A percentile compares a stretch with the other conserved stretches of the same genome.
phyloP scores from a whole-genome alignment of 53 echinoderm and acorn worm genomes.

The Astropecten irregularis region DNA sequence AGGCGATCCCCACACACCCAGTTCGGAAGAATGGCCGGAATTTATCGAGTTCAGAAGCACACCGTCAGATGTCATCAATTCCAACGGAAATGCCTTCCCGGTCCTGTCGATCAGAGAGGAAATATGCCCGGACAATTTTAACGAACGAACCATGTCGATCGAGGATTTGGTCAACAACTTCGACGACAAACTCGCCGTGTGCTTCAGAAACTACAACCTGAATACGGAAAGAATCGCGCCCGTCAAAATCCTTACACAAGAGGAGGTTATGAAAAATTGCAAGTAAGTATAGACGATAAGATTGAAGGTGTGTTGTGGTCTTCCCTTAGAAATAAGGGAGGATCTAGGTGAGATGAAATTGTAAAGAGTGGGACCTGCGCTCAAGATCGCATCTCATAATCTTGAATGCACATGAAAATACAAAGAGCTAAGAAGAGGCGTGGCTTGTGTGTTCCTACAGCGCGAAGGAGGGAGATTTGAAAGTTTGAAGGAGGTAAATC shows the following conservation, averaged over 20 bases:
- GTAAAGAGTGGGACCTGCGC: too few relatives aligned
- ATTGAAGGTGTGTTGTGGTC: background rate
- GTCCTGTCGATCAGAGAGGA: slow-evolving; percentile 93
- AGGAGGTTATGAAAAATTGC: slow-evolving; percentile 99
- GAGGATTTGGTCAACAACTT: slow-evolving; percentile 99
- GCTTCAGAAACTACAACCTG: slow-evolving; percentile 95
- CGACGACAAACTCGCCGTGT: slow-evolving; percentile 95
- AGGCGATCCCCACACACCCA: slow-evolving; percentile 73
- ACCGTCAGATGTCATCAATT: slow-evolving; percentile 83
- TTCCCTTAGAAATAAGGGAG: background rate
- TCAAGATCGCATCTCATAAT: too few relatives aligned
- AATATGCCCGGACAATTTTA: slow-evolving; percentile 97
- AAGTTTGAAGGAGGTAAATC: too few relatives aligned
- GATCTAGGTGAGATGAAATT: too few relatives aligned
- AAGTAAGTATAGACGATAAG: slow-evolving; percentile 95
- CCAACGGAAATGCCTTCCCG: slow-evolving; percentile 88
- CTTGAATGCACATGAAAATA: too few relatives aligned
- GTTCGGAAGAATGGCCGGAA: slow-evolving; percentile 96
- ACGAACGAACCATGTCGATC: slow-evolving; percentile 88
- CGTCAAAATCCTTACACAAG: slow-evolving; percentile 92
- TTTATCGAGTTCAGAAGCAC: slow-evolving; percentile 93
- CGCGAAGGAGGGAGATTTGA: too few relatives aligned
- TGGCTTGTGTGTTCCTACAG: too few relatives aligned
- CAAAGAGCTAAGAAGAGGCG: too few relatives aligned
- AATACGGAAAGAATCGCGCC: slow-evolving; percentile 95